phyloP scores from a whole-genome alignment of 2,888 invertebrate genomes.

The Vandiemenella viatica region DNA sequence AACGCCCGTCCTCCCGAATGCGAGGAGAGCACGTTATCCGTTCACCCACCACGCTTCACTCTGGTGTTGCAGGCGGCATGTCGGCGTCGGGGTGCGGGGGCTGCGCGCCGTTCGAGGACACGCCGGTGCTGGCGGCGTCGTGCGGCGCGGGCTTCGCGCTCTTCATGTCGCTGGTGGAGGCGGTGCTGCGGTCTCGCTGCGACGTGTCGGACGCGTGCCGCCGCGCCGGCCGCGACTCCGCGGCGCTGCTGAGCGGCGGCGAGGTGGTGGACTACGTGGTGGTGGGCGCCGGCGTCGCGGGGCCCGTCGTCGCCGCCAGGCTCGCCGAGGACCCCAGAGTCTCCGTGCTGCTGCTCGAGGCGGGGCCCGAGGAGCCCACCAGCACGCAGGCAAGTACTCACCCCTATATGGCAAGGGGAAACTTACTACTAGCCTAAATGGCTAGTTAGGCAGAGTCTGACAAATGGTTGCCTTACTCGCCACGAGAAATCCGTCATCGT shows the following conservation, averaged over 20 bases:
- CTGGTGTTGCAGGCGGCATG: too few relatives aligned
- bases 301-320: slow-evolving; percentile 24
- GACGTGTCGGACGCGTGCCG: slow-evolving; percentile 22
- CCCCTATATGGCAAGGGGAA: too few relatives aligned
- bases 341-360: slow-evolving; percentile 60
- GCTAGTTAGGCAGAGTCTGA: too few relatives aligned
- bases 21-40: too few relatives aligned
- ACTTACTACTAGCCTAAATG: too few relatives aligned
- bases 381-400: too few relatives aligned
- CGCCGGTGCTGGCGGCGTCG: slow-evolving; percentile 18
- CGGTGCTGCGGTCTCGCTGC: slow-evolving; percentile 20
- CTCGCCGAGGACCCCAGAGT: slow-evolving; percentile 57
- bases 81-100: too few relatives aligned
- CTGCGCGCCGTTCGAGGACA: slow-evolving; percentile 20
- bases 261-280: slow-evolving; percentile 7
- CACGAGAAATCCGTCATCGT: too few relatives aligned
- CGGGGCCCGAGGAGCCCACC: slow-evolving; percentile 37
- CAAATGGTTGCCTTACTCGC: too few relatives aligned
- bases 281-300: slow-evolving; percentile 10
- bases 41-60: too few relatives aligned
- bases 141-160: slow-evolving; percentile 20
- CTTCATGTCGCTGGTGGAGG: slow-evolving; percentile 22
- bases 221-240: slow-evolving; percentile 14
- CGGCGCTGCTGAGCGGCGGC: background rate
- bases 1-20: too few relatives aligned